These are phyloP conservation scores for Callosobruchus maculatus DNA, from an alignment of 2,888 invertebrate species.

Conservation along the genomic window DNA sequence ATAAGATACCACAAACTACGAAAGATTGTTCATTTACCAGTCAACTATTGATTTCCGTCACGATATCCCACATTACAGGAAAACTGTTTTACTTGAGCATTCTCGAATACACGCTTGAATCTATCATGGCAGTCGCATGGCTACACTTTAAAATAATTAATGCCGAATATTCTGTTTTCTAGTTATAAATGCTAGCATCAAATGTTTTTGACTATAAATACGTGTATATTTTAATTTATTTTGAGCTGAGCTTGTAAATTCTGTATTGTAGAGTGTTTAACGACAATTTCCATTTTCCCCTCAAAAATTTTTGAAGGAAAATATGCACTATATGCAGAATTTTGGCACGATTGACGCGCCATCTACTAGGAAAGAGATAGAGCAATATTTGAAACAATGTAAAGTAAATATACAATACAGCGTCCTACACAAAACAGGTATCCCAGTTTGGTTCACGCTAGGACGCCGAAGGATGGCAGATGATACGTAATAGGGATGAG, in stretches of 20 bases:
- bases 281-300: background rate
- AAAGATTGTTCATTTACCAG: conserved; percentile 39
- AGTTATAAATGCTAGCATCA: background rate
- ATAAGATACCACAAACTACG: conserved; percentile 18
- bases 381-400: no score
- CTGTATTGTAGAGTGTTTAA: background rate
- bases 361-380: background rate
- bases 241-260: background rate
- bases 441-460: no score
- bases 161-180: background rate
- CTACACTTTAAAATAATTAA: background rate
- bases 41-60: conserved; percentile 36
- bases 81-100: conserved; percentile 38
- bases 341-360: background rate
- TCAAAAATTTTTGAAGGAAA: background rate
- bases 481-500: no score
- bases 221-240: background rate
- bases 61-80: conserved; percentile 44
- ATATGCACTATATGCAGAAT: background rate
- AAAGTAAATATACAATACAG: no score
- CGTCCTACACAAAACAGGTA: no score
- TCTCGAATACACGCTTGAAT: conserved; percentile 47
- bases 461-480: no score
- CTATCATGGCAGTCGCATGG: conserved; percentile 48
- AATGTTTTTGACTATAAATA: background rate